Base-by-base conservation (phyloP, 2,113 vertebrate genomes). In the Sinocyclocheilus maitianheensis region DNA sequence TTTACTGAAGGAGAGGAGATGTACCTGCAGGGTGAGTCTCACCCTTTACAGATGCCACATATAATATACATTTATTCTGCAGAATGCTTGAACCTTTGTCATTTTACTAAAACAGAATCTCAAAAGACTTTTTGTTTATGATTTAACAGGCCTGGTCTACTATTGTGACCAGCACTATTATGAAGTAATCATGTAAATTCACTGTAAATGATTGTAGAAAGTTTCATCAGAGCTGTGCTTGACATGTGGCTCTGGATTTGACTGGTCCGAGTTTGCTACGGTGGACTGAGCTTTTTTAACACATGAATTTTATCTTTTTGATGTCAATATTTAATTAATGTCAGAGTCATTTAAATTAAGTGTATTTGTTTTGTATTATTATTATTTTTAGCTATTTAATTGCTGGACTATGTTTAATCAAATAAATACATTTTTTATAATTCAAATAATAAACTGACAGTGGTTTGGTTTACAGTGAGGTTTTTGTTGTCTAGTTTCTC, bases 1-100 rank as follows among this genome's bases (percentile, higher is more conserved):
- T 99, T 99, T 93, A 97, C 94, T 72, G 98, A 99, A 95, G 98
- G 97, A 92, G 97, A 99, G 90, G 97, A 99, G 94, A 98, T 99
- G 98, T 99, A 96, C 93, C 94, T 99, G 87, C 97, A 98, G 96
- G 98, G 98, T 99, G 90, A 95, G 95, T 90, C 4, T 83, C 5
- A 13, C 20, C 30, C 48, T 51, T 20, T 30, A 69, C 6, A 79
- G 9, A 76, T 12, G 14, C 18, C 18, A 40, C 18, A 71, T 14
- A 76, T 7, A 48, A n/a, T n/a, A 13, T 12, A 11, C 30, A 22
- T 79, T 20, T 58, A 22, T 79, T 53, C n/a, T 18, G 43, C 75
- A 30, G 24, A 18, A 34, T 40, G 30, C 18, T 40, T 72, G 37
- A n/a, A 22, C 40, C 37, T 48, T 46, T 75, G 11, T 75, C 22